Evolutionary conservation across 2,888 invertebrate species (phyloP), one percentile per base, ranked within the genome.

Genomic region (Desoria tigrina): DNA sequence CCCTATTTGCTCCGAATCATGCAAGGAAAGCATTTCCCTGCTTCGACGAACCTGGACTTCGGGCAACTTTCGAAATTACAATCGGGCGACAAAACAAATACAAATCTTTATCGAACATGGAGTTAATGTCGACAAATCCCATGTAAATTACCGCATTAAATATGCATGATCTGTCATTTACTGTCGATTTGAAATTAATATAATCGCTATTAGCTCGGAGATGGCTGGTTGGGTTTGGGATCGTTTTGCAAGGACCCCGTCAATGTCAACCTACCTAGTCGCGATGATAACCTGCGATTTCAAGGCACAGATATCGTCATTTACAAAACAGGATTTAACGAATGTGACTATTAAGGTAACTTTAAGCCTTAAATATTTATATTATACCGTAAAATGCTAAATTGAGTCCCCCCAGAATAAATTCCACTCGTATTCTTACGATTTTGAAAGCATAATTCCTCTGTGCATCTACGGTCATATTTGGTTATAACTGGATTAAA

Each of bases 231-330:
- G 66, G 66, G 55, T 64, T 21, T 69, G 61, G 61, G 69, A 69
- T 45, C 49, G 26, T 14, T 71, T 64, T 54, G 32, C 60, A 11
- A 54, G 61, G 0, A 63, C 69, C 0, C 42, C 62, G 1, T 62
- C 66, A 1, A 59, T 71, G 49, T 59, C 71, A 0, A 71, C 69
- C 0, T 73, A 73, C 42, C 55, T 69, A 1, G 63, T 71, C 1
- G 69, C 71, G 0, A 39, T 71, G 14, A 71, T 73, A n/a, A 69
- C 71, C 11, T 68, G 68, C 3, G 73, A 73, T 39, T 71, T 73
- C n/a, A 11, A 26, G 28, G 9, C 18, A 4, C 28, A 32, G 18
- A 14, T 6, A 11, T 28, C 28, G 4, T 55, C 6, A 7, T 51
- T 4, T 6, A 51, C 14, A 11, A 51, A 51, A 6, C 4, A 6